Percentiles rank a stretch among this genome's conserved stretches.
phyloP scores from a whole-genome alignment of 2,797 vertebrate species.

The Smutsia gigantea region DNA sequence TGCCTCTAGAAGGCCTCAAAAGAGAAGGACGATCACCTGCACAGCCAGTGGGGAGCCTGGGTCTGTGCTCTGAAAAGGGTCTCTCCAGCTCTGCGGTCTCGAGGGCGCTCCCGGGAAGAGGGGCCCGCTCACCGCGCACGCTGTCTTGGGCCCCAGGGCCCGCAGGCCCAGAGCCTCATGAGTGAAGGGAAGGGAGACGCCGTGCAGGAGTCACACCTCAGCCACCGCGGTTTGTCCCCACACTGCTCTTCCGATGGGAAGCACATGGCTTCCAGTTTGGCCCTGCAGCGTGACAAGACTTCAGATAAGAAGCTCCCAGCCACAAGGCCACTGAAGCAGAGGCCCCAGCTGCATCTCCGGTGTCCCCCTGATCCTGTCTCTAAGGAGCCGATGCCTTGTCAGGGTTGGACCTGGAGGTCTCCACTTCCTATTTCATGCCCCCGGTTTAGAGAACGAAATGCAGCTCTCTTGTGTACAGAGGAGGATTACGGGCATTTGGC shows the following conservation, averaged over 20 bases:
- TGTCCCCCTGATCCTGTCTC: background rate
- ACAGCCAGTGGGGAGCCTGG: background rate
- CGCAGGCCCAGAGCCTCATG: background rate
- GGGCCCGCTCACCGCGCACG: background rate
- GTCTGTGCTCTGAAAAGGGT: background rate
- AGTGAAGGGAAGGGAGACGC: too few species aligned
- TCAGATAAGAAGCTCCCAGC: background rate
- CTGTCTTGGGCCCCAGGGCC: background rate
- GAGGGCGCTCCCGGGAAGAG: background rate
- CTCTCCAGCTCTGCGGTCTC: background rate
- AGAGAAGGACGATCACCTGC: background rate
- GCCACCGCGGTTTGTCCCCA: background rate
- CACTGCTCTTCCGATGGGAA: rapidly evolving
- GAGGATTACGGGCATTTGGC: constrained; percentile 58
- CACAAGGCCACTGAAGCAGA: background rate
- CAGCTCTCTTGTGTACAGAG: background rate
- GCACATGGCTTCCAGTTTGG: background rate
- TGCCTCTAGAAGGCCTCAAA: background rate
- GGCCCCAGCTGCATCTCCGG: background rate
- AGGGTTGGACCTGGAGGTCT: background rate
- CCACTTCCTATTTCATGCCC: background rate
- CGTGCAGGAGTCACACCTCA: background rate
- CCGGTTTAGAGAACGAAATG: background rate
- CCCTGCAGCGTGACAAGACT: background rate
- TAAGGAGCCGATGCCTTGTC: too few species aligned